Conservation (phyloP, 2,888 invertebrate species). For the Phyllotreta cruciferae region DNA sequence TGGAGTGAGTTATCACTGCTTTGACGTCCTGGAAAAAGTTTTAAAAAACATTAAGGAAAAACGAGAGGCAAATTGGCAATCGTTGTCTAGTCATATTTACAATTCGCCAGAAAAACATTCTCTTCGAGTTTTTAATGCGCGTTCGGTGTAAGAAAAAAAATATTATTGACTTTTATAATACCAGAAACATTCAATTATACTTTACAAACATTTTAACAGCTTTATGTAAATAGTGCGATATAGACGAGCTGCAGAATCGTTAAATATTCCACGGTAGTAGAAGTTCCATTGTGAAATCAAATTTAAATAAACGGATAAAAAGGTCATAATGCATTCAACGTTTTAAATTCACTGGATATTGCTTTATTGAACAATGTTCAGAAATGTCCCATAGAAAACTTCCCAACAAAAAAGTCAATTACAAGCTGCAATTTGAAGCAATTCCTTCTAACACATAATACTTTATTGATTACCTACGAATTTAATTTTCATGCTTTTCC, state of each 20-base stretch:
- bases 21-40: constrained; percentile 85
- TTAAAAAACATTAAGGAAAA: constrained; percentile 7
- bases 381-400: too few relatives aligned
- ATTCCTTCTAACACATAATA: background rate
- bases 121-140: background rate
- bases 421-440: background rate
- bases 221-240: constrained; percentile 6
- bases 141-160: constrained; percentile 1
- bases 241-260: background rate
- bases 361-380: too few relatives aligned
- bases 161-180: constrained; percentile 1
- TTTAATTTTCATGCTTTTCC: constrained; percentile 18
- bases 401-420: too few relatives aligned
- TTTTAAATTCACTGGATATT: too few relatives aligned
- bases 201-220: constrained; percentile 11
- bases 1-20: constrained; percentile 98
- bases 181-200: constrained; percentile 6
- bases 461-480: constrained; percentile 16
- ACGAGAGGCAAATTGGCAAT: background rate
- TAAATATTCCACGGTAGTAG: constrained; percentile 1
- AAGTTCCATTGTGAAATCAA: constrained; percentile 2
- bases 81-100: background rate
- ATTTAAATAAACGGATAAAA: background rate
- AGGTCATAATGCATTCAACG: too few relatives aligned
- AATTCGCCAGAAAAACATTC: background rate